Evolutionary conservation across 2,113 vertebrate species (phyloP).

Genomic region (Channa maculata): DNA sequence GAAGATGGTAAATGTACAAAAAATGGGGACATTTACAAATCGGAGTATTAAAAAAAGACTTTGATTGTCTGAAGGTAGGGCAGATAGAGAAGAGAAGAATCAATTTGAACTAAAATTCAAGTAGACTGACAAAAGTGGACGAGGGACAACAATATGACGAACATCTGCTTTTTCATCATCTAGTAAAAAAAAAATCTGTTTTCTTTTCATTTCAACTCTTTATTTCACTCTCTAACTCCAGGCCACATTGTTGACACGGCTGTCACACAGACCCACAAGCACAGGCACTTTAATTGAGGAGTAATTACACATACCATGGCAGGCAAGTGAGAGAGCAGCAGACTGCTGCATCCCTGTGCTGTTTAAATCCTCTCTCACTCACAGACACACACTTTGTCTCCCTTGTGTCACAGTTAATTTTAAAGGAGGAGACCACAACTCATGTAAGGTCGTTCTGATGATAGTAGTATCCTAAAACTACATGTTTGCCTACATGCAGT

Average conservation of each 20-base stretch:
- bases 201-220: constrained; percentile 34
- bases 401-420: constrained; percentile 32
- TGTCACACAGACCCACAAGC: constrained; percentile 52
- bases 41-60: not conserved
- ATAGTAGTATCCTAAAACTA: constrained; percentile 1
- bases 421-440: constrained; percentile 10
- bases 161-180: constrained; percentile 31
- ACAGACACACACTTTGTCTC: constrained; percentile 31
- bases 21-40: constrained; percentile 2
- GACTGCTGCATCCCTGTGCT: constrained; percentile 68
- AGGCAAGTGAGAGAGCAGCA: constrained; percentile 66
- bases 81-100: not conserved
- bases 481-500: not conserved
- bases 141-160: not conserved
- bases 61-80: no score
- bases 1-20: constrained; percentile 9
- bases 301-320: constrained; percentile 75
- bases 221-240: constrained; percentile 33
- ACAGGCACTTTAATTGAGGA: constrained; percentile 74
- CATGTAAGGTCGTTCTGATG: constrained; percentile 1
- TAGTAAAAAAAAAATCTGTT: constrained; percentile 35
- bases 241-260: constrained; percentile 69
- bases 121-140: not conserved
- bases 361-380: constrained; percentile 46
- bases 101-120: not conserved